Conservation (phyloP, 2,888 invertebrate species). For the Polyploca ridens region DNA sequence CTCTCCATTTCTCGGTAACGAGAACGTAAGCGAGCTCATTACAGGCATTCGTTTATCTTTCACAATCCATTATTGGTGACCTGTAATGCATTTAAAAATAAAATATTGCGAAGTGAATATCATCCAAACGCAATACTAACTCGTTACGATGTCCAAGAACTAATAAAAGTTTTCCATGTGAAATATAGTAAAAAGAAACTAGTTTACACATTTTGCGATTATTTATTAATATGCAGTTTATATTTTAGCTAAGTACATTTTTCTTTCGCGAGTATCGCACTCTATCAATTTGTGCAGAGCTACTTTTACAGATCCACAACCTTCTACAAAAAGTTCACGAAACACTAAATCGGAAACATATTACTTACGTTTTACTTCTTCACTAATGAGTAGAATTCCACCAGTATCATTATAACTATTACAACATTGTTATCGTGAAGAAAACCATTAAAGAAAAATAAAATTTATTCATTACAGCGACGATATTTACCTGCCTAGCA, state of each 20-base stretch:
- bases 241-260: conserved; percentile 55
- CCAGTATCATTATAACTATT: conserved; percentile 54
- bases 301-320: conserved; percentile 81
- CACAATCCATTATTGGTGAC: conserved; percentile 68
- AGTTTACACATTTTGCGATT: conserved; percentile 16
- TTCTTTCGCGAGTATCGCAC: conserved; percentile 74
- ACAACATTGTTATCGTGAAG: conserved; percentile 58
- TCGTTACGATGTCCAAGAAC: conserved; percentile 33
- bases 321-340: conserved; percentile 78
- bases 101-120: conserved; percentile 70
- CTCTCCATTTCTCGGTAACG: conserved; percentile 77
- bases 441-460: conserved; percentile 76
- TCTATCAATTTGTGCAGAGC: conserved; percentile 75
- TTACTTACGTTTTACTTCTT: conserved; percentile 61
- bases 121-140: conserved; percentile 47
- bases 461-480: conserved; percentile 67
- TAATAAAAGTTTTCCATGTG: conserved; percentile 37
- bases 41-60: conserved; percentile 70
- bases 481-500: conserved; percentile 79
- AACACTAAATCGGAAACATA: conserved; percentile 62
- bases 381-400: conserved; percentile 47
- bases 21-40: conserved; percentile 69
- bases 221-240: conserved; percentile 13
- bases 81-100: conserved; percentile 78
- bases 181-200: conserved; percentile 22